A percentile compares a stretch with the other conserved stretches of the same genome.
Conservation (phyloP, 2,888 invertebrate species). For the Hydroisotoma schaefferi region DNA sequence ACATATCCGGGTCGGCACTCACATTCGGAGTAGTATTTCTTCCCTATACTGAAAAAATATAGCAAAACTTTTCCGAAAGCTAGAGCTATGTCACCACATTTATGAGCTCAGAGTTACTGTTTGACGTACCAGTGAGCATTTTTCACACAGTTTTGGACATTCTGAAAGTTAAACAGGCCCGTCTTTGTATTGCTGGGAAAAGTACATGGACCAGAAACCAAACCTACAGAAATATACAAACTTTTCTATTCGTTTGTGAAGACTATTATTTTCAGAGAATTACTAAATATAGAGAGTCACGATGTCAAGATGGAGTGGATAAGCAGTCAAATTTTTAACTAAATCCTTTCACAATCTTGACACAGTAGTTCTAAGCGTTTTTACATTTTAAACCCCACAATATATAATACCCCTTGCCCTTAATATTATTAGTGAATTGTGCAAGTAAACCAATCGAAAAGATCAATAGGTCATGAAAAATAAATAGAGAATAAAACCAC, state of each 20-base stretch:
- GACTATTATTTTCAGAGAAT: too few relatives aligned
- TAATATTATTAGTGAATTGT: too few relatives aligned
- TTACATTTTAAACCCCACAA: neutral
- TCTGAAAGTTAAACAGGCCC: conserved; percentile 24
- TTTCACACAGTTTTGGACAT: conserved; percentile 38
- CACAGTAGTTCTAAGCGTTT: neutral
- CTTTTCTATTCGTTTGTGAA: too few relatives aligned
- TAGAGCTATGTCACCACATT: too few relatives aligned
- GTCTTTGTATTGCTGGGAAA: conserved; percentile 19
- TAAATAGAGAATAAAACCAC: too few relatives aligned
- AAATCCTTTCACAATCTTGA: too few relatives aligned
- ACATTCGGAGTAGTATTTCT: conserved; percentile 35
- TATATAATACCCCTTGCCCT: neutral
- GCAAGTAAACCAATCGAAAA: too few relatives aligned
- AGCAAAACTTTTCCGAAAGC: neutral
- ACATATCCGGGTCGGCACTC: conserved; percentile 32
- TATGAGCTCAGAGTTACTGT: neutral
- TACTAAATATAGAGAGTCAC: too few relatives aligned
- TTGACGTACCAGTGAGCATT: conserved; percentile 26
- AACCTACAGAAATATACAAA: neutral
- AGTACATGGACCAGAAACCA: conserved; percentile 43
- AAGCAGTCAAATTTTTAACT: too few relatives aligned
- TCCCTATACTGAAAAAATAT: conserved; percentile 16
- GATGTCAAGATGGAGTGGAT: too few relatives aligned
- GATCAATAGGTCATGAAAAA: too few relatives aligned